Evolutionary conservation across 2,113 vertebrate species (phyloP).

Genomic region (Eulacestoma nigropectus): DNA sequence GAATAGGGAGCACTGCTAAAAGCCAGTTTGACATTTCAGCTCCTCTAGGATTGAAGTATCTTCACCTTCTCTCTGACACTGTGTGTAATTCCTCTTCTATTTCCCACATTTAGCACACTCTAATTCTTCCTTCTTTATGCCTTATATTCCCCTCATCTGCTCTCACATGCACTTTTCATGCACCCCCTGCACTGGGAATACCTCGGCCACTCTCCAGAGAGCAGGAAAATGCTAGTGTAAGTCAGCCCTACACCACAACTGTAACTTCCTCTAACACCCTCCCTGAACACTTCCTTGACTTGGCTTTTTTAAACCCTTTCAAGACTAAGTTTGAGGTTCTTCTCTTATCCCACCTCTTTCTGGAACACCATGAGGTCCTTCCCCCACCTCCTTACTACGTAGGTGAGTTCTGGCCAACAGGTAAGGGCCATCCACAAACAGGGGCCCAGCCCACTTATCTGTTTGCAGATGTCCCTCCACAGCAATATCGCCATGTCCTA

Average conservation of each 20-base stretch:
- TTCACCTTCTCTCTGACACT: not conserved
- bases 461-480: not conserved
- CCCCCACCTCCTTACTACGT: not conserved
- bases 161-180: not conserved
- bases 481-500: not conserved
- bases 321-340: not conserved
- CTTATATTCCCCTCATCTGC: not conserved
- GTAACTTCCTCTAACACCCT: not conserved
- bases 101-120: not conserved
- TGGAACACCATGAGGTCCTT: not conserved
- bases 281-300: not conserved
- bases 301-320: not conserved
- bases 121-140: not conserved
- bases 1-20: not conserved
- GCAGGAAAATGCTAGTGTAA: not conserved
- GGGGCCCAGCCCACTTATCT: not conserved
- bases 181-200: not conserved
- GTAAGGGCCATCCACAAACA: not conserved
- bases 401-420: not conserved
- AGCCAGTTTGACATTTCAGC: not conserved
- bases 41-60: not conserved
- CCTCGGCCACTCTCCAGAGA: not conserved
- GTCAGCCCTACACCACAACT: not conserved
- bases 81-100: not conserved
- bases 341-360: not conserved